Conservation (phyloP, 2,888 invertebrate species). For the Meteorus colon region DNA sequence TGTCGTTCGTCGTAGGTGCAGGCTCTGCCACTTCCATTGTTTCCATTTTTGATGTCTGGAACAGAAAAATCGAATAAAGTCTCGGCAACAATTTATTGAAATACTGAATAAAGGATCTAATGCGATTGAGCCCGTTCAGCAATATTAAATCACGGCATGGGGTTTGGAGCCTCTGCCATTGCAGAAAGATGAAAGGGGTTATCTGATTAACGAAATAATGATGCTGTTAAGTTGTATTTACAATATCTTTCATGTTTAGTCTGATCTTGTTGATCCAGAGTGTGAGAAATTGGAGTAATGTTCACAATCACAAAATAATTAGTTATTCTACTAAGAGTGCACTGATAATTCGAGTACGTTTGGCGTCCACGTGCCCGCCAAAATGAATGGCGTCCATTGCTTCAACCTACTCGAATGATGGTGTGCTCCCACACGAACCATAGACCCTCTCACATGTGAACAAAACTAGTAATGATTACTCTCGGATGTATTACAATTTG, state of each 20-base stretch:
- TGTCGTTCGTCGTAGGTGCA: slow-evolving; percentile 59
- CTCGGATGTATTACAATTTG: not conserved
- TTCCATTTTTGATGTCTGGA: slow-evolving; percentile 73
- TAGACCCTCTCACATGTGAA: slow-evolving; percentile 34
- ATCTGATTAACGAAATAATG: slow-evolving; percentile 7
- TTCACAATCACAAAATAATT: slow-evolving; percentile 1
- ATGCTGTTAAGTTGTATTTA: slow-evolving; percentile 53
- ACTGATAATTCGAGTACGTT: slow-evolving; percentile 29
- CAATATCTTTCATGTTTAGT: slow-evolving; percentile 59
- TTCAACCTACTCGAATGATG: slow-evolving; percentile 48
- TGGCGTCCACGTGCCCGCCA: slow-evolving; percentile 69
- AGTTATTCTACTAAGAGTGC: not conserved
- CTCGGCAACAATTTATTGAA: not conserved
- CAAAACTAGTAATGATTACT: slow-evolving; percentile 2
- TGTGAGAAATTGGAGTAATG: slow-evolving; percentile 24
- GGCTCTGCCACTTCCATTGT: slow-evolving; percentile 75
- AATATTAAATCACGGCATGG: not conserved
- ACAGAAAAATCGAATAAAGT: slow-evolving; percentile 32
- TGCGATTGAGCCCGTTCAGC: not conserved
- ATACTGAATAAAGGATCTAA: not conserved
- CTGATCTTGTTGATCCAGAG: slow-evolving; percentile 27
- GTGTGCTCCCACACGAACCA: slow-evolving; percentile 28
- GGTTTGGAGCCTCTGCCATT: not conserved
- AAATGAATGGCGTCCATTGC: slow-evolving; percentile 66
- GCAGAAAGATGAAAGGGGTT: not conserved